phyloP scores from a whole-genome alignment of 2,113 vertebrate genomes.

The Thymallus thymallus region DNA sequence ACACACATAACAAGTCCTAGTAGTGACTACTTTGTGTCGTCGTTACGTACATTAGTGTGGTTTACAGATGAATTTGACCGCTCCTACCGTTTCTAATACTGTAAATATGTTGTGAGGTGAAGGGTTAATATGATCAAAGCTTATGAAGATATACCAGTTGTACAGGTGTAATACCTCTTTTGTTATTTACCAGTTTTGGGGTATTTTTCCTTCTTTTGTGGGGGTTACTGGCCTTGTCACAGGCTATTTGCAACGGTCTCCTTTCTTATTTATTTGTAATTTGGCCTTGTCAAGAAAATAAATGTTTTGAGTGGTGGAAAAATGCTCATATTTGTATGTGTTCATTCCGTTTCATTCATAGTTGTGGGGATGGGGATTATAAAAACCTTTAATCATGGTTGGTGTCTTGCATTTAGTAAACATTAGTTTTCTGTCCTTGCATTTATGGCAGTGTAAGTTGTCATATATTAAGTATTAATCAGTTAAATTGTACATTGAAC shows the following conservation, averaged over 20 bases:
- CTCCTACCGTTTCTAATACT: conserved; percentile 43
- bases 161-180: conserved; percentile 62
- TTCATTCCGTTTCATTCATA: background rate
- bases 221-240: conserved; percentile 53
- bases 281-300: conserved; percentile 75
- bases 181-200: conserved; percentile 42
- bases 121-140: conserved; percentile 45
- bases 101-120: conserved; percentile 21
- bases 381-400: too few relatives aligned
- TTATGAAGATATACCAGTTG: conserved; percentile 57
- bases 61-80: conserved; percentile 28
- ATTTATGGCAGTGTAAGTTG: too few relatives aligned
- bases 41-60: conserved; percentile 16
- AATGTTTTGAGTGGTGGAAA: conserved; percentile 52
- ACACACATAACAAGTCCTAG: conserved; percentile 7
- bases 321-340: background rate
- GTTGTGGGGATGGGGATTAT: background rate
- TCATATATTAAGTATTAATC: too few relatives aligned
- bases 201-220: conserved; percentile 41
- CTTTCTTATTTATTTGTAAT: conserved; percentile 70
- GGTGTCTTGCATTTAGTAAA: too few relatives aligned
- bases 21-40: background rate
- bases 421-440: too few relatives aligned
- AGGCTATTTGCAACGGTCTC: conserved; percentile 69
- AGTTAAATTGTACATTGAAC: too few relatives aligned